Conservation (phyloP, 2,888 invertebrate genomes). For the Rhamnusium bicolor region DNA sequence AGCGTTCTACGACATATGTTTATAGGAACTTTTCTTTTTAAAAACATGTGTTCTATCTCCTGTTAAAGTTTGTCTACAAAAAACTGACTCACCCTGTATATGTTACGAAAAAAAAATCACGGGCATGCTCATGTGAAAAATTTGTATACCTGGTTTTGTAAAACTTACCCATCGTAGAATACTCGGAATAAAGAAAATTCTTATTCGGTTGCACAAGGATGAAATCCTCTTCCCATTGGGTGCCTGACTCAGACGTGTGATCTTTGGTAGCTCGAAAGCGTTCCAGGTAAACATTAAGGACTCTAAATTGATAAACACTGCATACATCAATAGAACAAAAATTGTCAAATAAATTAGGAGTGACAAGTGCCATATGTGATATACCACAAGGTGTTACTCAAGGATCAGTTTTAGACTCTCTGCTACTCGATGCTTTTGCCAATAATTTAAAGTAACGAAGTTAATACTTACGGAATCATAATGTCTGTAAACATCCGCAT, state of each 20-base stretch:
- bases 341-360: no score
- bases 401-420: no score
- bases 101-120: background rate
- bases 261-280: background rate
- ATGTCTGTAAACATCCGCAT: conserved; percentile 67
- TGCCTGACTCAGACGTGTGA: background rate
- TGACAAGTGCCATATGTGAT: no score
- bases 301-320: background rate
- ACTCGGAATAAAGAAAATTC: conserved; percentile 18
- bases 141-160: background rate
- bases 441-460: no score
- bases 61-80: no score
- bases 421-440: no score
- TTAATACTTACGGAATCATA: conserved; percentile 70
- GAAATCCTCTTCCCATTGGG: conserved; percentile 38
- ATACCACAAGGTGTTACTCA: no score
- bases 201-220: conserved; percentile 8
- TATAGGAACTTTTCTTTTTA: no score
- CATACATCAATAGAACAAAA: no score
- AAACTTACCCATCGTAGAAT: conserved; percentile 19
- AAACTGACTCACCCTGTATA: background rate
- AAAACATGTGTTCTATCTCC: no score
- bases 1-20: no score
- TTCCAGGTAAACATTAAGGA: background rate
- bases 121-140: no score